Evolutionary conservation across 2,797 vertebrate genomes (phyloP).

Genomic region (Oreochromis grahami): DNA sequence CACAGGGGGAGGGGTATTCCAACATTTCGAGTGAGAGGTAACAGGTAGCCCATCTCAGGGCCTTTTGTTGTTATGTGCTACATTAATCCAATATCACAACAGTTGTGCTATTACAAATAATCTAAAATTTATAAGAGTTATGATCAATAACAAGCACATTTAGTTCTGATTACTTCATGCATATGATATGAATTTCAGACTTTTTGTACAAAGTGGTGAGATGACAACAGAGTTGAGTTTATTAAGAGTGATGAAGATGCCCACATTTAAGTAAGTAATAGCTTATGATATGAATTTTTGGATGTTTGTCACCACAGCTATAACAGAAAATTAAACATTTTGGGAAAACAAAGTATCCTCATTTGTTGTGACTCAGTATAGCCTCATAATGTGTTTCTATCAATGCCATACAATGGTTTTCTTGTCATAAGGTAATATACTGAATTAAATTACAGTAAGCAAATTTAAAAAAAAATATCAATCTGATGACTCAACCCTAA

Average conservation of each 20-base stretch:
- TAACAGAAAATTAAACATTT: not conserved
- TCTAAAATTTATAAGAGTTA: not conserved
- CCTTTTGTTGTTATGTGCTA: not conserved
- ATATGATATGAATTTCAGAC: not conserved
- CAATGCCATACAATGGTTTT: not conserved
- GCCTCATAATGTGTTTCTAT: not conserved
- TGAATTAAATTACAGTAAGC: not conserved
- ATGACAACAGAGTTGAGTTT: not conserved
- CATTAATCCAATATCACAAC: not conserved
- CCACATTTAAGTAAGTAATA: slow-evolving; percentile 5
- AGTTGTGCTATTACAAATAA: not conserved
- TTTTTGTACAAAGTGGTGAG: not conserved
- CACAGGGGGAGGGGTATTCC: not conserved
- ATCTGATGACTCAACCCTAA: not conserved
- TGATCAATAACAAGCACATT: not conserved
- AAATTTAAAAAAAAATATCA: not conserved
- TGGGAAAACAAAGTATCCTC: not conserved
- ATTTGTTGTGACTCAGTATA: not conserved
- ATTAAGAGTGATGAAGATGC: not conserved
- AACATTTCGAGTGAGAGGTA: not conserved
- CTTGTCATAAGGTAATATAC: not conserved
- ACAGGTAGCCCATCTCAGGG: not conserved
- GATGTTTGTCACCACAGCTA: not conserved
- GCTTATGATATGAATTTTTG: not conserved
- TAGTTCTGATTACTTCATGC: not conserved